These are phyloP conservation scores for Rostratula benghalensis DNA, from an alignment of 2,113 vertebrate genomes.

Conservation along the genomic window DNA sequence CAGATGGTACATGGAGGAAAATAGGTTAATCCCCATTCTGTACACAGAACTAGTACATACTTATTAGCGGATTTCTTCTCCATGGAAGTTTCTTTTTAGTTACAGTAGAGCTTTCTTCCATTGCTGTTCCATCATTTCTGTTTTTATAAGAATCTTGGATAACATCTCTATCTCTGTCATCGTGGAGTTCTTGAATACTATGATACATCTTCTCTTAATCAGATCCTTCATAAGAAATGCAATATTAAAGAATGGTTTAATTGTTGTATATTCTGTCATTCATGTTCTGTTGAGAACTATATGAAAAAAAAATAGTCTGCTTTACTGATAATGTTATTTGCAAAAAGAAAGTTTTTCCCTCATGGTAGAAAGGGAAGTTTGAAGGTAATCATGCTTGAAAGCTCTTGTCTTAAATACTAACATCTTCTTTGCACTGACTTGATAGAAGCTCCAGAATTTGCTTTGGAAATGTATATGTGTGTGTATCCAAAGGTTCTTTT, in stretches of 20 bases:
- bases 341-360: neutral
- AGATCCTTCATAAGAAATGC: neutral
- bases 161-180: neutral
- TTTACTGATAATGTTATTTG: neutral
- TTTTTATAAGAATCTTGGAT: constrained; percentile 17
- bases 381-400: neutral
- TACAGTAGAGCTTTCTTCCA: constrained; percentile 8
- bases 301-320: neutral
- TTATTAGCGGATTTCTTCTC: constrained; percentile 47
- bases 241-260: neutral
- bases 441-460: neutral
- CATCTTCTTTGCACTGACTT: neutral
- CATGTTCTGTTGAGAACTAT: neutral
- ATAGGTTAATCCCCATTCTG: constrained; percentile 63
- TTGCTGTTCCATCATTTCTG: neutral
- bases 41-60: neutral
- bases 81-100: neutral
- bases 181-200: neutral
- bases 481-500: neutral
- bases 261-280: neutral
- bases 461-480: neutral
- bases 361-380: neutral
- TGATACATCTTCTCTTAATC: neutral
- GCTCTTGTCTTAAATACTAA: neutral
- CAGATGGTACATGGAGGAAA: constrained; percentile 48